Evolutionary conservation across 2,888 invertebrate genomes (phyloP).

Genomic region (Phasia obesa): DNA sequence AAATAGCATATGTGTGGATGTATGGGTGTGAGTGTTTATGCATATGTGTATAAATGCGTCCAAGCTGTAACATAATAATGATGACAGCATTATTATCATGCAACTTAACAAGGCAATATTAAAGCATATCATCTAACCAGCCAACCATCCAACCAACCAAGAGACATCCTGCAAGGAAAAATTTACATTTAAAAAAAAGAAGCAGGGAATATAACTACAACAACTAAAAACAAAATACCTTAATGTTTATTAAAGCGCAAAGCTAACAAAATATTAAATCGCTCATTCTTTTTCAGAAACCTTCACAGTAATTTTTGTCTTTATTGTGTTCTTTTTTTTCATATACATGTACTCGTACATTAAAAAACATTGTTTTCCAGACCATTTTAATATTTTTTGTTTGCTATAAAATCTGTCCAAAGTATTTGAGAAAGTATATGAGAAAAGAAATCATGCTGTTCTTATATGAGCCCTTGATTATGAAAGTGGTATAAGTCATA

Average conservation of each 20-base stretch:
- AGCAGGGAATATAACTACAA: background rate
- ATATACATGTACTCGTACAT: too few relatives aligned
- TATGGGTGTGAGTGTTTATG: too few relatives aligned
- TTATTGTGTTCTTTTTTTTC: conserved; percentile 18
- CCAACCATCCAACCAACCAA: background rate
- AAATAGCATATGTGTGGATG: background rate
- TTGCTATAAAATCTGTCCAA: too few relatives aligned
- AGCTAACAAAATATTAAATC: conserved; percentile 37
- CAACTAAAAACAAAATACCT: background rate
- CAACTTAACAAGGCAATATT: conserved; percentile 29
- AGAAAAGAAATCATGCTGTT: too few relatives aligned
- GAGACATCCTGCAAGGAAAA: conserved; percentile 16
- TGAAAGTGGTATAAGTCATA: too few relatives aligned
- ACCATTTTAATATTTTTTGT: background rate
- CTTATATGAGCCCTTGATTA: too few relatives aligned
- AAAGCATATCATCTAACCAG: background rate
- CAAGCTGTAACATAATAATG: conserved; percentile 9
- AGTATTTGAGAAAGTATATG: too few relatives aligned
- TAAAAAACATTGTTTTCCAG: conserved; percentile 51
- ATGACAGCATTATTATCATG: conserved; percentile 54
- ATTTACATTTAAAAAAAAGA: conserved; percentile 2
- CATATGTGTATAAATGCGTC: background rate
- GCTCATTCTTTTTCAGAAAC: background rate
- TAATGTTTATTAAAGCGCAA: conserved; percentile 34
- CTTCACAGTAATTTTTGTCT: background rate